A percentile compares a stretch with the other conserved stretches of the same genome.
phyloP scores from a whole-genome alignment of 2,113 vertebrate genomes.

The Madoqua kirkii region DNA sequence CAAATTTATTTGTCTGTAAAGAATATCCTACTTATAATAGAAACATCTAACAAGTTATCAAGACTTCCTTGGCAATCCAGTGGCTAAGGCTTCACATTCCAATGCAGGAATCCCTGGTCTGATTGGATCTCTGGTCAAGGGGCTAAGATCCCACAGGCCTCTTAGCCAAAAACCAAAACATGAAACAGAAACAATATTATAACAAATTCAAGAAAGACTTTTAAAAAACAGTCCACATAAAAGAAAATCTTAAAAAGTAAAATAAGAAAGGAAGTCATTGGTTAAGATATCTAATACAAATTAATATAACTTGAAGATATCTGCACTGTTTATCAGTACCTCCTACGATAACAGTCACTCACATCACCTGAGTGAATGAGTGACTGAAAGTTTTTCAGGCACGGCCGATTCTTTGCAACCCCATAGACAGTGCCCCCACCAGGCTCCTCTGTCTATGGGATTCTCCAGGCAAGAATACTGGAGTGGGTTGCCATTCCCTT shows the following conservation, averaged over 20 bases:
- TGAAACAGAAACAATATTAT: neutral
- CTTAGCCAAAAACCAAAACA: neutral
- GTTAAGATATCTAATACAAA: neutral
- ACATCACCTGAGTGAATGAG: neutral
- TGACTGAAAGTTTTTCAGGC: neutral
- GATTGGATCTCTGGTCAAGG: neutral
- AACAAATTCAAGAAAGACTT: neutral
- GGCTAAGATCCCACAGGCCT: neutral
- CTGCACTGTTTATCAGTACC: neutral
- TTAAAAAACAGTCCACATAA: neutral
- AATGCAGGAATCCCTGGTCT: neutral
- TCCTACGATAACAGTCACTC: neutral
- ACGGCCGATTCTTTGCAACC: neutral
- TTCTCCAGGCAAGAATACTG: neutral
- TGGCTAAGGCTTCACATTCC: neutral
- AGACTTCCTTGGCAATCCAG: neutral
- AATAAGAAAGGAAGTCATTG: neutral
- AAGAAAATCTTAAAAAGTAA: neutral
- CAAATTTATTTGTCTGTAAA: neutral
- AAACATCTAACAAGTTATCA: neutral
- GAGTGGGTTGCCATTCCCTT: neutral
- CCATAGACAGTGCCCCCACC: accelerated
- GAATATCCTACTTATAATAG: neutral
- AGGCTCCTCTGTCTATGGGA: neutral
- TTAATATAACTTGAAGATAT: neutral